phyloP scores from a whole-genome alignment of 1,140 invertebrate species.

The Cyclargus thomasi region DNA sequence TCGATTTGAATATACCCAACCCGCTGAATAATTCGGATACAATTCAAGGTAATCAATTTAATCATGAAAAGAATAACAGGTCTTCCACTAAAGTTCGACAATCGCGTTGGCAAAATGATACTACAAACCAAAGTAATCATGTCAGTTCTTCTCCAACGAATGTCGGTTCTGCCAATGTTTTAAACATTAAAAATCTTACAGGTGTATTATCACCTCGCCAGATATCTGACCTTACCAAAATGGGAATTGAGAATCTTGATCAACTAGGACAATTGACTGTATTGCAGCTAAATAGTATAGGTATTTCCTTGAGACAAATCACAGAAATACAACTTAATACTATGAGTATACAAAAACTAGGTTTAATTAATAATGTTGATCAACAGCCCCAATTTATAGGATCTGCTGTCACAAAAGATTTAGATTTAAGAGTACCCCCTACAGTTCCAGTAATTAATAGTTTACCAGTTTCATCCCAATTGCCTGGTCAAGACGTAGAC shows the following conservation, averaged over 20 bases:
- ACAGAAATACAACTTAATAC: constrained; percentile 78
- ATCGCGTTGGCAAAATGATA: constrained; percentile 77
- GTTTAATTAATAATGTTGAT: constrained; percentile 62
- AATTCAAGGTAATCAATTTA: constrained; percentile 42
- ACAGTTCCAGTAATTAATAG: constrained; percentile 42
- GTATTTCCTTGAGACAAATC: constrained; percentile 76
- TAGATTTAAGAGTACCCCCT: constrained; percentile 69
- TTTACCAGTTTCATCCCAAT: constrained; percentile 39
- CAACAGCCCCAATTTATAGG: constrained; percentile 45
- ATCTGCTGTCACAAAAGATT: constrained; percentile 48
- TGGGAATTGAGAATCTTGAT: constrained; percentile 77
- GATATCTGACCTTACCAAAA: constrained; percentile 74
- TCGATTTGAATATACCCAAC: constrained; percentile 76
- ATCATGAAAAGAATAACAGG: constrained; percentile 64
- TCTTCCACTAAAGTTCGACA: constrained; percentile 75
- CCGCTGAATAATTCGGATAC: constrained; percentile 53
- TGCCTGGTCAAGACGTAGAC: constrained; percentile 71
- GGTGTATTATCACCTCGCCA: constrained; percentile 74
- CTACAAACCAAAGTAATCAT: constrained; percentile 45
- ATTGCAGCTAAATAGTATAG: constrained; percentile 76
- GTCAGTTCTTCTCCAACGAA: constrained; percentile 50
- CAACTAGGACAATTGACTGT: constrained; percentile 77
- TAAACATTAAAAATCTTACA: constrained; percentile 76
- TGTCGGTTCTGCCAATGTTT: constrained; percentile 48
- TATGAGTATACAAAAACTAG: constrained; percentile 74